Evolutionary conservation across 2,888 invertebrate species (phyloP), one percentile per base, ranked within the genome.

Genomic region (Rotaria macrura): DNA sequence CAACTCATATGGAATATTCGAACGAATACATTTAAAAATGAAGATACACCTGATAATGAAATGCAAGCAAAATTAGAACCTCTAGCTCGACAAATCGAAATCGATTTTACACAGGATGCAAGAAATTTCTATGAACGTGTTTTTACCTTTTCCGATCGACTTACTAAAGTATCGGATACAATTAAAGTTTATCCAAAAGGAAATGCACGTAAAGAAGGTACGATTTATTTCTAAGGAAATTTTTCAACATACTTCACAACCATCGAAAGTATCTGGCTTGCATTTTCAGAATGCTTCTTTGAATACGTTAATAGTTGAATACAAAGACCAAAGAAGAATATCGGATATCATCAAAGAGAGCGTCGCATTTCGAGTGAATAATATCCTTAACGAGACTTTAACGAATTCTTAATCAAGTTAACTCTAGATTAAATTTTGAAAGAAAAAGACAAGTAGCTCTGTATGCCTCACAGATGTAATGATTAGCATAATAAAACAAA

Each of bases 1-100:
- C 99, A 99, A 91, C 92, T 99, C 49, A 95, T 99, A 88, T 99
- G 99, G 99, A 99, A 99, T 90, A 99, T 99, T 97, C 95, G 96
- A 89, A 97, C 97, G 0, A 99, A 98, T 90, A 95, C 97, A 94
- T 99, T 43, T 29, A 83, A 86, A 72, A 85, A 85, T 43, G 85
- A 86, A 72, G 86, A 85, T 52, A 84, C 65, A 38, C 54, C 83
- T 47, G 86, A 86, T 84, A 12, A 23, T 43, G 79, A 86, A 83
- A 86, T 96, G 29, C 95, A 92, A 89, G 96, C 96, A 88, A 93
- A 93, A 0, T 89, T 96, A 84, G 96, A 96, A 88, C 90, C 93
- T 10, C 91, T 96, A 0, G 88, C 93, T 0, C 94, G 93, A 89
- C 93, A 93, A 89, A 96, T 99, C 86, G 93, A 95, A 4, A 93